Percentiles rank a stretch among this genome's conserved stretches.
phyloP scores from a whole-genome alignment of 1,140 invertebrate genomes.

The Drosophila parabipectinata region DNA sequence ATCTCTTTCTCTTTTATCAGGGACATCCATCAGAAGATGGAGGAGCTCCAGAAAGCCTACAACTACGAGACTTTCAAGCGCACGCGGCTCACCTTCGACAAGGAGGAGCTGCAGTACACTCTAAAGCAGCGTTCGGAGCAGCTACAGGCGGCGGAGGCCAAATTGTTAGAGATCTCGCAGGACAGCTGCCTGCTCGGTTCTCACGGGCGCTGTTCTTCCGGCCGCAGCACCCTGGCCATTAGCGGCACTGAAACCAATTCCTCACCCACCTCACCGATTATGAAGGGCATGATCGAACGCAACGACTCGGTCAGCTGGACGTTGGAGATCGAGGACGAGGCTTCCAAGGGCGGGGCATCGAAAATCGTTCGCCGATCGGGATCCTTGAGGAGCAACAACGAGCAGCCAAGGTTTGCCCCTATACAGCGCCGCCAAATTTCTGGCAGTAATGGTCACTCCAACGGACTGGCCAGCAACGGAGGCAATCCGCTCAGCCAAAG shows the following conservation, averaged over 20 bases:
- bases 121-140: slow-evolving; percentile 89
- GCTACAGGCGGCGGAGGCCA: slow-evolving; percentile 59
- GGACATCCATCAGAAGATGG: slow-evolving; percentile 87
- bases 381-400: slow-evolving; percentile 84
- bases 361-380: slow-evolving; percentile 86
- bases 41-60: slow-evolving; percentile 88
- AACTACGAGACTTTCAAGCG: slow-evolving; percentile 91
- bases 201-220: slow-evolving; percentile 32
- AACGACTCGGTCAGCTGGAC: slow-evolving; percentile 93
- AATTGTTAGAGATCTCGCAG: slow-evolving; percentile 57
- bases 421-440: slow-evolving; percentile 83
- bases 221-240: slow-evolving; percentile 23
- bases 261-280: slow-evolving; percentile 87
- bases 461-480: slow-evolving; percentile 30
- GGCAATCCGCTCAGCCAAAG: slow-evolving; percentile 85
- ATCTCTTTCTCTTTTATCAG: slow-evolving; percentile 77
- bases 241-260: slow-evolving; percentile 65
- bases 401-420: slow-evolving; percentile 69
- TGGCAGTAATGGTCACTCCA: slow-evolving; percentile 63
- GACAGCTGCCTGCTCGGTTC: slow-evolving; percentile 28
- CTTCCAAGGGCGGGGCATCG: slow-evolving; percentile 87
- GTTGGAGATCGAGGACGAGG: slow-evolving; percentile 89
- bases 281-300: slow-evolving; percentile 92
- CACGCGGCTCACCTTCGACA: slow-evolving; percentile 90
- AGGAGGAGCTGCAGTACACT: slow-evolving; percentile 94